A percentile compares a stretch with the other conserved stretches of the same genome.
phyloP scores from a whole-genome alignment of 2,797 vertebrate genomes.

The Brachymystax lenok region DNA sequence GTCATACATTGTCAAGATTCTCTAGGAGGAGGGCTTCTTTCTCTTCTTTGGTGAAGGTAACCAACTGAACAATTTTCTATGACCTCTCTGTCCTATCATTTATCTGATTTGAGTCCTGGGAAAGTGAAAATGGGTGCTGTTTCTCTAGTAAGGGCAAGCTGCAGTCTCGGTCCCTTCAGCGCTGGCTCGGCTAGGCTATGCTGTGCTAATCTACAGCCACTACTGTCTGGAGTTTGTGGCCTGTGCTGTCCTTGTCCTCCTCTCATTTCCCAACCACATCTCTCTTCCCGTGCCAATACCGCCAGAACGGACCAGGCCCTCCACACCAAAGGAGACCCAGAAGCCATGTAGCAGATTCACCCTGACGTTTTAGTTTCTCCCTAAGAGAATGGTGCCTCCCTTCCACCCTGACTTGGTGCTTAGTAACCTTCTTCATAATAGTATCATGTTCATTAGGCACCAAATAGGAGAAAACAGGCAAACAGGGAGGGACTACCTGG shows the following conservation, averaged over 20 bases:
- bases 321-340: constrained; percentile 55
- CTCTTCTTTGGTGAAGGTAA: neutral
- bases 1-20: too few species aligned
- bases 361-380: constrained; percentile 42
- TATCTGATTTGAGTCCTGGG: too few species aligned
- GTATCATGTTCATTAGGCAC: neutral
- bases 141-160: neutral
- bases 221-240: constrained; percentile 28
- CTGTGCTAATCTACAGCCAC: neutral
- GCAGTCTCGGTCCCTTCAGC: neutral
- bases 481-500: neutral
- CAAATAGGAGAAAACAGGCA: neutral
- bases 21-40: neutral
- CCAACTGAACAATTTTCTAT: too few species aligned
- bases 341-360: constrained; percentile 10
- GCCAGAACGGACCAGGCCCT: constrained; percentile 18
- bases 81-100: too few species aligned
- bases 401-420: neutral
- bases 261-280: neutral
- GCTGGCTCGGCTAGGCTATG: neutral
- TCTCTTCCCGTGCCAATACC: constrained; percentile 44
- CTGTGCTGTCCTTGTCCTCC: constrained; percentile 21
- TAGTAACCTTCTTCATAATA: neutral
- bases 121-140: neutral
- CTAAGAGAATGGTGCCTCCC: constrained; percentile 18